These are phyloP conservation scores for Schizothorax lantsangensis DNA, from an alignment of 2,797 vertebrate species.

Conservation along the genomic window DNA sequence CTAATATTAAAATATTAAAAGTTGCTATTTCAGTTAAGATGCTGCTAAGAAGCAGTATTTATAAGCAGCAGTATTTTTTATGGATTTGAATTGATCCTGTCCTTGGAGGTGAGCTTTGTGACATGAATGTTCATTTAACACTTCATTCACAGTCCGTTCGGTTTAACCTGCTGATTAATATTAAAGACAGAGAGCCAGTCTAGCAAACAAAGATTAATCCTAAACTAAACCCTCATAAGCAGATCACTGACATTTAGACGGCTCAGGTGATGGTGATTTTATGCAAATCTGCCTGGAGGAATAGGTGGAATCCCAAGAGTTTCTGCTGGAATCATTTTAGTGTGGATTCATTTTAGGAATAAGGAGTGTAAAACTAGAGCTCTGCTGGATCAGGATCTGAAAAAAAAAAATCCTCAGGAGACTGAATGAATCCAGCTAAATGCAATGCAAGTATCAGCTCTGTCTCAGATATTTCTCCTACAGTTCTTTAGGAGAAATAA, in stretches of 20 bases:
- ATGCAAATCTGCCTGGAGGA: conserved; percentile 14
- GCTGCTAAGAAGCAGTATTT: not conserved
- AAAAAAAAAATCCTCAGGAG: not conserved
- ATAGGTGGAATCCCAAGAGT: not conserved
- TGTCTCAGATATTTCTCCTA: not conserved
- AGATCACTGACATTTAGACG: conserved; percentile 12
- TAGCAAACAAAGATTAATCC: conserved; percentile 6
- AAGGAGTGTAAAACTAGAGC: not conserved
- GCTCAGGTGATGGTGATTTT: not conserved
- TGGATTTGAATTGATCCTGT: conserved; percentile 20
- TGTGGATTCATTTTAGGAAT: not conserved
- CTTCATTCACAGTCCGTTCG: not conserved
- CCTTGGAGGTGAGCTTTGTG: not conserved
- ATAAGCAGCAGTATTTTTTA: not conserved
- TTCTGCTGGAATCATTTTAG: not conserved
- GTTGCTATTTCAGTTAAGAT: not conserved
- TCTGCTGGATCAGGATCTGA: not conserved
- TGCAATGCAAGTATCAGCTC: not conserved
- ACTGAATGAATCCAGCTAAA: not conserved
- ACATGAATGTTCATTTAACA: conserved; percentile 18
- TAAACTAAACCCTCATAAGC: conserved; percentile 12
- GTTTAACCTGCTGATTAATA: conserved; percentile 18
- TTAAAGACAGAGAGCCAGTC: not conserved
- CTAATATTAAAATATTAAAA: too few species aligned
- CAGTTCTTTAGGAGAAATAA: not conserved